These are phyloP conservation scores for Drosophila subsilvestris DNA, from an alignment of 2,888 invertebrate genomes.

Conservation along the genomic window DNA sequence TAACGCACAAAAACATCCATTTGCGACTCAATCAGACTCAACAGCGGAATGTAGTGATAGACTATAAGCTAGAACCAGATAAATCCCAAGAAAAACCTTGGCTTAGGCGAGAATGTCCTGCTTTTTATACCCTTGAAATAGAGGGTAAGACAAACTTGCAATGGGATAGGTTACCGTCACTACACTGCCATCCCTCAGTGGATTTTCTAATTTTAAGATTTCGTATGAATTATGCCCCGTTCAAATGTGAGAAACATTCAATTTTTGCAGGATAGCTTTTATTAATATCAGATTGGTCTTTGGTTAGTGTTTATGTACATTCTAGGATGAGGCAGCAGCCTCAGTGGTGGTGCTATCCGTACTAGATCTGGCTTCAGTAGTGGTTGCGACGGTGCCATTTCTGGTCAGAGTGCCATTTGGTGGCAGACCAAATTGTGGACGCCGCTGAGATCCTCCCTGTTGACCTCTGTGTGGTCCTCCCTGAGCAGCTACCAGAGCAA, in stretches of 20 bases:
- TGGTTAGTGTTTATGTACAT: neutral
- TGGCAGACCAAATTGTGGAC: neutral
- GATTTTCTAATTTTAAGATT: too few relatives aligned
- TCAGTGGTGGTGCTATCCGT: neutral
- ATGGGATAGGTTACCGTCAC: neutral
- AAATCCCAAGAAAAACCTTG: slow-evolving; percentile 4
- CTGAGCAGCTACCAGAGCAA: neutral
- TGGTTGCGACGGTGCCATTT: neutral
- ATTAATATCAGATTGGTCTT: neutral
- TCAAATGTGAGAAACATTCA: neutral
- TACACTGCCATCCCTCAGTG: too few relatives aligned
- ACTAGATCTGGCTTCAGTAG: neutral
- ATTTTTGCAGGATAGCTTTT: neutral
- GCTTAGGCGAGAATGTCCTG: slow-evolving; percentile 29
- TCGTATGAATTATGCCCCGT: too few relatives aligned
- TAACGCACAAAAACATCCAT: too few relatives aligned
- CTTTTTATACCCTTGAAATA: too few relatives aligned
- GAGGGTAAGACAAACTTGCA: neutral
- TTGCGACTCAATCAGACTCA: too few relatives aligned
- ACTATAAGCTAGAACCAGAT: too few relatives aligned
- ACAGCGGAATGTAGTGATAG: neutral
- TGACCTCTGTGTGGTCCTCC: neutral
- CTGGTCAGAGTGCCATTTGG: neutral
- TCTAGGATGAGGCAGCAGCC: neutral
- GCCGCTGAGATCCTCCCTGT: neutral